These are phyloP conservation scores for Petroica traversi DNA, from an alignment of 2,113 vertebrate genomes.

Conservation along the genomic window DNA sequence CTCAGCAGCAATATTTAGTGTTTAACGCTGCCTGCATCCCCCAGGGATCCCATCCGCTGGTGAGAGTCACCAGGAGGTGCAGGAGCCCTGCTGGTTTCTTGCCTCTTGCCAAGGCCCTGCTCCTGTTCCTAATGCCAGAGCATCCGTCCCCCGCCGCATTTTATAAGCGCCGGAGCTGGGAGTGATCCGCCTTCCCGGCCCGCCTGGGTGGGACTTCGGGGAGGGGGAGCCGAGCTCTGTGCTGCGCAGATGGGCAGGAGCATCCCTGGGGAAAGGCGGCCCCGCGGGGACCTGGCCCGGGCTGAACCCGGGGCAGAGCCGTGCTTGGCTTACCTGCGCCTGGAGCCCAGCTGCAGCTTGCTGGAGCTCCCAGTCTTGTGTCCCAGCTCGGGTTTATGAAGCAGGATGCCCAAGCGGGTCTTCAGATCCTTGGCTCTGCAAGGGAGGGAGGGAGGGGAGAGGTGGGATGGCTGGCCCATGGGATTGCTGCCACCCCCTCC, in stretches of 20 bases:
- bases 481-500: rapidly evolving
- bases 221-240: neutral
- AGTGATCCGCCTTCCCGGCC: neutral
- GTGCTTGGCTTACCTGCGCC: conserved; percentile 56
- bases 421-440: conserved; percentile 89
- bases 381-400: conserved; percentile 80
- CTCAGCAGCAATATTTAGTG: neutral
- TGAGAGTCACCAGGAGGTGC: neutral
- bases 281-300: neutral
- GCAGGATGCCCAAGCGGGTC: conserved; percentile 82
- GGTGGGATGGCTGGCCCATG: neutral
- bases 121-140: neutral
- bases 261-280: neutral
- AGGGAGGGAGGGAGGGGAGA: neutral
- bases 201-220: neutral
- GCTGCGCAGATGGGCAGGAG: neutral
- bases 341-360: conserved; percentile 65
- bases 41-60: neutral
- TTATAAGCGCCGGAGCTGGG: conserved; percentile 13
- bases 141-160: neutral
- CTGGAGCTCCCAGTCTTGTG: conserved; percentile 9
- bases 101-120: neutral
- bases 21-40: neutral
- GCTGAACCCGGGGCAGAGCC: neutral
- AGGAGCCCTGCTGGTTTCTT: neutral